These are phyloP conservation scores for Selene dorsalis DNA, from an alignment of 2,797 vertebrate species.

Conservation along the genomic window DNA sequence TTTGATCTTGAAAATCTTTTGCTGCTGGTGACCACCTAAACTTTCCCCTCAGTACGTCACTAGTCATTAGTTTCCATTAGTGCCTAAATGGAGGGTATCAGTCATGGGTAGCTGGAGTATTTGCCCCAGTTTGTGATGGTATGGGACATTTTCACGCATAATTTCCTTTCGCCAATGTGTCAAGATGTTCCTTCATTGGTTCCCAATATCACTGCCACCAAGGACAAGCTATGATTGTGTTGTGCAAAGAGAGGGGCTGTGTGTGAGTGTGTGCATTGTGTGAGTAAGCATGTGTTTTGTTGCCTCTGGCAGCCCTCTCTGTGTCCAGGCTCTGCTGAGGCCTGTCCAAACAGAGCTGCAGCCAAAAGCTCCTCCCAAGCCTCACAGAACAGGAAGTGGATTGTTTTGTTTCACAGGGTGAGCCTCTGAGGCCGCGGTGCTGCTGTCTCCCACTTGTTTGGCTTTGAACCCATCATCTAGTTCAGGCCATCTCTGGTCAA, in stretches of 20 bases:
- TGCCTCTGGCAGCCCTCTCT: constrained; percentile 54
- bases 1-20: constrained; percentile 2
- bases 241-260: not conserved
- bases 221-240: not conserved
- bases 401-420: constrained; percentile 76
- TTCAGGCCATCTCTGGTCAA: constrained; percentile 28
- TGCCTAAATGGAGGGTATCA: constrained; percentile 29
- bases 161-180: constrained; percentile 39
- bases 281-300: constrained; percentile 22
- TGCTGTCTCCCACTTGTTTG: constrained; percentile 60
- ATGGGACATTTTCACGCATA: constrained; percentile 34
- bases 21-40: constrained; percentile 13
- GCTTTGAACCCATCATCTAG: constrained; percentile 44
- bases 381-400: constrained; percentile 76
- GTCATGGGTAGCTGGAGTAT: constrained; percentile 30
- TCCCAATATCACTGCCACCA: constrained; percentile 15
- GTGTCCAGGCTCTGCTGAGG: constrained; percentile 48
- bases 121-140: constrained; percentile 32
- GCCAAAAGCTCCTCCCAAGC: constrained; percentile 68
- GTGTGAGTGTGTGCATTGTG: constrained; percentile 12
- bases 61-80: constrained; percentile 51
- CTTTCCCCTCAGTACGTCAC: constrained; percentile 8
- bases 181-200: constrained; percentile 14
- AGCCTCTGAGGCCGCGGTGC: constrained; percentile 51
- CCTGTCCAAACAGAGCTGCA: constrained; percentile 69